A percentile compares a stretch with the other conserved stretches of the same genome.
phyloP scores from a whole-genome alignment of 2,888 invertebrate species.

The Halictus ligatus region DNA sequence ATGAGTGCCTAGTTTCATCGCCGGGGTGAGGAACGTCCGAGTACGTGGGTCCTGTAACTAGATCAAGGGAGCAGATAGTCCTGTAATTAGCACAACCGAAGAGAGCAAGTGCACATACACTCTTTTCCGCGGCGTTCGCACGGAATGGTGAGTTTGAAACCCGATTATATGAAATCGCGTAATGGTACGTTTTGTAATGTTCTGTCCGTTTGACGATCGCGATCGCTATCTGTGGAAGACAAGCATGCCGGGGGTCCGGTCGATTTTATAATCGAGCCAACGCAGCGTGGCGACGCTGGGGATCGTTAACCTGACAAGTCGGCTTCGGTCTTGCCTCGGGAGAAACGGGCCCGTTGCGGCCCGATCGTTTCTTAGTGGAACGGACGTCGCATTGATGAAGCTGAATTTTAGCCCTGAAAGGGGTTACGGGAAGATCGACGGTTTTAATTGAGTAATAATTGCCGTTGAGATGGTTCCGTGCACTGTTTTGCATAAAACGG shows the following conservation, averaged over 20 bases:
- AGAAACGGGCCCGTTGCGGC: neutral
- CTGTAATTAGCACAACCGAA: slow-evolving; percentile 6
- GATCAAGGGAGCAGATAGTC: neutral
- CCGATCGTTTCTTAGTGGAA: neutral
- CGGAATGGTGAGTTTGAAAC: neutral
- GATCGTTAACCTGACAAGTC: slow-evolving; percentile 13
- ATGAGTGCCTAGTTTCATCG: neutral
- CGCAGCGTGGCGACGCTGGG: slow-evolving; percentile 30
- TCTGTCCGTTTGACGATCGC: slow-evolving; percentile 35
- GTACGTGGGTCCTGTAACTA: neutral
- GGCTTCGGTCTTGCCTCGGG: slow-evolving; percentile 18
- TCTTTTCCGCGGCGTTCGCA: slow-evolving; percentile 2
- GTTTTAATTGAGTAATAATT: slow-evolving; percentile 1
- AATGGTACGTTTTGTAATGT: slow-evolving; percentile 15
- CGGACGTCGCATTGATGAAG: neutral
- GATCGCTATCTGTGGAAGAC: slow-evolving; percentile 34
- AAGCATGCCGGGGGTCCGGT: slow-evolving; percentile 30
- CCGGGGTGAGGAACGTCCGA: neutral
- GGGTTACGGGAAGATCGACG: neutral
- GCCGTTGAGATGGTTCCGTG: neutral
- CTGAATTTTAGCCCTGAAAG: neutral
- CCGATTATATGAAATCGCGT: slow-evolving; percentile 19
- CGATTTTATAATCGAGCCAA: slow-evolving; percentile 40
- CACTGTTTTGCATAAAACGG: neutral
- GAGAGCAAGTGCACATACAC: neutral